These are phyloP conservation scores for Ptychobarbus kaznakovi DNA, from an alignment of 2,797 vertebrate species.

Conservation along the genomic window DNA sequence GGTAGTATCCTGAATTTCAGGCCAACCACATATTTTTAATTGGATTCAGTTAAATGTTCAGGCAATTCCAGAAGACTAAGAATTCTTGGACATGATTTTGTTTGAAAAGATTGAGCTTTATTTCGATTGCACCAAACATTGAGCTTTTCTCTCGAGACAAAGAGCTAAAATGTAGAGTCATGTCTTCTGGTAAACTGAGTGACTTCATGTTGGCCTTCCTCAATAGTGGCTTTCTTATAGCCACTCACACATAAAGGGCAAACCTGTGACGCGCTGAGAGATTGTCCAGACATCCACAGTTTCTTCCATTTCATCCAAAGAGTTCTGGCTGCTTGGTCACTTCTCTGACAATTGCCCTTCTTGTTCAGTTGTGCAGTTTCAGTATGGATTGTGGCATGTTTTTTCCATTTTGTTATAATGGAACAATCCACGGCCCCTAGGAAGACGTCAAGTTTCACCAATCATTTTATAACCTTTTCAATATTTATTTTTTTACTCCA, in stretches of 20 bases:
- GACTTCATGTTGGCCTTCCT: slow-evolving; percentile 37
- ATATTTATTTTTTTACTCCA: not conserved
- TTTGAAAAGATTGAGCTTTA: not conserved
- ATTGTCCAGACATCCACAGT: slow-evolving; percentile 37
- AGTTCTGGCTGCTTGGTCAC: slow-evolving; percentile 34
- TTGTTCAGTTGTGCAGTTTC: slow-evolving; percentile 39
- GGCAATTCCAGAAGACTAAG: not conserved
- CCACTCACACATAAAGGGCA: slow-evolving; percentile 23
- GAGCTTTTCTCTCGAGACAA: not conserved
- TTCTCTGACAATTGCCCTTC: slow-evolving; percentile 42
- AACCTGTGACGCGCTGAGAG: slow-evolving; percentile 27
- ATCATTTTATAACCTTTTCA: slow-evolving; percentile 19
- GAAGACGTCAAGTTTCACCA: not conserved
- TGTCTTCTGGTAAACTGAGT: slow-evolving; percentile 35
- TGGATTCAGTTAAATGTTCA: not conserved
- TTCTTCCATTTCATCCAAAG: slow-evolving; percentile 39
- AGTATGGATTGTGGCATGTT: not conserved
- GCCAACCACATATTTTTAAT: not conserved
- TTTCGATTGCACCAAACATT: not conserved
- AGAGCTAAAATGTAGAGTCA: not conserved
- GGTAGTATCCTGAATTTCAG: not conserved
- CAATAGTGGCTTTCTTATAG: slow-evolving; percentile 24
- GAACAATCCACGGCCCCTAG: slow-evolving; percentile 2
- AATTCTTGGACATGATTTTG: not conserved
- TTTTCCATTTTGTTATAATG: slow-evolving; percentile 27